These are phyloP conservation scores for Chionomys nivalis DNA, from an alignment of 2,113 vertebrate genomes.

Conservation along the genomic window DNA sequence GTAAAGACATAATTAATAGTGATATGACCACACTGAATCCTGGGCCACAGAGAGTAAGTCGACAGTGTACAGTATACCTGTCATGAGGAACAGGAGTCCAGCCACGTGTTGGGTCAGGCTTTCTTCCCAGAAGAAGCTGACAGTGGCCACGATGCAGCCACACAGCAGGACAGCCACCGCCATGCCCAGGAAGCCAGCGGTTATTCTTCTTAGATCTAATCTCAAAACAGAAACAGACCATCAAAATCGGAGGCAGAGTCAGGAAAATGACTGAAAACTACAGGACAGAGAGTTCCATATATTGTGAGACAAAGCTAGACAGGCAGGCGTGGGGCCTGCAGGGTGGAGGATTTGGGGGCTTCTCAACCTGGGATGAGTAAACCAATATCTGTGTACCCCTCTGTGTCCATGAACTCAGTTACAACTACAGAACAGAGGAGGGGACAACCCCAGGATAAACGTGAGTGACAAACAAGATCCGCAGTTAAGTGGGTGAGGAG, in stretches of 20 bases:
- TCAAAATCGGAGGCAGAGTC: not conserved
- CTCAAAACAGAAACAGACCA: constrained; percentile 59
- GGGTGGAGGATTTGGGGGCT: not conserved
- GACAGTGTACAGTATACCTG: constrained; percentile 83
- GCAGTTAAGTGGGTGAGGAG: not conserved
- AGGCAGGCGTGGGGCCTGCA: not conserved
- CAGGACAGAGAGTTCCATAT: not conserved
- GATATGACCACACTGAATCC: accelerated
- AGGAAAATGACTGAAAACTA: not conserved
- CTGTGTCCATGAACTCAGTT: not conserved
- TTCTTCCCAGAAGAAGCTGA: constrained; percentile 93
- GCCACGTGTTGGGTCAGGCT: constrained; percentile 91
- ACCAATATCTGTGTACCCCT: not conserved
- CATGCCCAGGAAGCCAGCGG: constrained; percentile 90
- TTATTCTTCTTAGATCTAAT: constrained; percentile 90
- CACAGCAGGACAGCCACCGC: constrained; percentile 91
- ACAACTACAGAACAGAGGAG: not conserved
- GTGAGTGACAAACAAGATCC: not conserved
- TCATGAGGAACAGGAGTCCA: constrained; percentile 93
- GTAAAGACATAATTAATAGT: not conserved
- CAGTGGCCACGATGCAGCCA: constrained; percentile 87
- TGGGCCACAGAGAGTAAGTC: not conserved
- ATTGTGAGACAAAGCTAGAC: not conserved
- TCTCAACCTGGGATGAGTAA: not conserved
- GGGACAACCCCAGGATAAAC: not conserved